Evolutionary conservation across 1,140 invertebrate species (phyloP), one percentile per base, ranked within the genome.

Genomic region (Pteromalus puparum): DNA sequence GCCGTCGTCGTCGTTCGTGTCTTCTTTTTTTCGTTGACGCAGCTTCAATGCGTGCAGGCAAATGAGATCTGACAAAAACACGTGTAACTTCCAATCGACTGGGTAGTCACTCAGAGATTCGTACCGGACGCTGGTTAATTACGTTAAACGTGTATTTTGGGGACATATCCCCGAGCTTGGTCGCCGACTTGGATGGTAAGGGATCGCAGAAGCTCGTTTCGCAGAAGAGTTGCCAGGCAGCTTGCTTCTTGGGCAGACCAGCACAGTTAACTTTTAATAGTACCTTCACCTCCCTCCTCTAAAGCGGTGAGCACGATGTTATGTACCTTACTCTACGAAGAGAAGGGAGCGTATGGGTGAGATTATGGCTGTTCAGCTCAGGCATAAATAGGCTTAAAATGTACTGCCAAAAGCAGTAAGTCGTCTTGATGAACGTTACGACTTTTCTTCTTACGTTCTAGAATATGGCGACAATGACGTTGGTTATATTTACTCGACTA

Each of bases 71-170:
- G 90, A 91, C 90, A 89, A 87, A 90, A 90, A 90, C 90, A 90
- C 89, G 89, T 91, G 90, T 91, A 90, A 90, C 86, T 90, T 90
- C 89, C 89, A 88, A 89, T 90, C 85, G 90, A 89, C 86, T 87
- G 88, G 82, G 85, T 86, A 90, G 86, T 87, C 86, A 83, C 84
- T 87, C 86, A 88, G 88, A 88, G 87, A 89, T 90, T 87, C 86
- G 81, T 86, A 18, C 75, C 61, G 77, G 85, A 85, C 76, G 80
- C 53, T 85, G 81, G 81, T 88, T 89, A 90, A 90, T 89, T 90
- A 87, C 86, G 85, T 90, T 90, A 88, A 89, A 75, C 38, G 73
- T 5, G 34, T 28, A 34, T 74, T 74, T 74, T 26, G n/a, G 21
- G 24, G 73, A 30, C 13, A 0, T 1, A 18, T 67, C 24, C 46